Evolutionary conservation across 2,113 vertebrate genomes (phyloP).

Genomic region (Spea multiplicata): DNA sequence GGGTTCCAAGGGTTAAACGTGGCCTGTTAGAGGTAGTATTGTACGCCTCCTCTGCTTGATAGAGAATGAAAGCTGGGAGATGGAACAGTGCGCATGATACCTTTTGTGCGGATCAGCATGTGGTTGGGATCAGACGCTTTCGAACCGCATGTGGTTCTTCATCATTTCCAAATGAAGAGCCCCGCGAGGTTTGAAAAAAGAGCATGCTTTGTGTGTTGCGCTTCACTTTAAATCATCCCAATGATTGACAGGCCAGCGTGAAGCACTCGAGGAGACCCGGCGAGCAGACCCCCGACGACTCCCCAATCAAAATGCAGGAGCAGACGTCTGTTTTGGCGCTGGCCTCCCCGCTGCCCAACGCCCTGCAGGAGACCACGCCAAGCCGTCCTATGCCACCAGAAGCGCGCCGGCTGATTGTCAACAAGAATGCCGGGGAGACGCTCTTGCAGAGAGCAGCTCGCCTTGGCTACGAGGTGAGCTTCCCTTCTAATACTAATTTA

Average conservation of each 20-base stretch:
- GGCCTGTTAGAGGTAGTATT: background rate
- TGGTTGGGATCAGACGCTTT: background rate
- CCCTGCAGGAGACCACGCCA: slow-evolving; percentile 67
- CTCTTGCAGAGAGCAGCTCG: slow-evolving; percentile 91
- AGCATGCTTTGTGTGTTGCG: background rate
- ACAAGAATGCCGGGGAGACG: slow-evolving; percentile 96
- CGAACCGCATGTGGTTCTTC: background rate
- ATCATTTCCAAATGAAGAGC: background rate
- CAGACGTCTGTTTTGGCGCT: slow-evolving; percentile 67
- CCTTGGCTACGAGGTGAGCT: slow-evolving; percentile 89
- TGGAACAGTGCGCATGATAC: background rate
- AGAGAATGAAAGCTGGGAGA: background rate
- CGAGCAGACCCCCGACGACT: slow-evolving; percentile 66
- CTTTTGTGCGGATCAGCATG: background rate
- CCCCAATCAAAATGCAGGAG: slow-evolving; percentile 63
- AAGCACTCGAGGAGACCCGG: slow-evolving; percentile 70
- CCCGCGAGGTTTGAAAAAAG: background rate
- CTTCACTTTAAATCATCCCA: background rate
- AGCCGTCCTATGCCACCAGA: slow-evolving; percentile 93
- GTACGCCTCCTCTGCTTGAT: background rate
- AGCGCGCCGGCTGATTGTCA: slow-evolving; percentile 91
- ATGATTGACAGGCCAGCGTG: slow-evolving; percentile 59
- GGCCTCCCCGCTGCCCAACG: slow-evolving; percentile 57
- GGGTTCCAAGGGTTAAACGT: background rate
- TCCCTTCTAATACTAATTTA: background rate